These are phyloP conservation scores for Notechis scutatus DNA, from an alignment of 2,113 vertebrate genomes.

Conservation along the genomic window DNA sequence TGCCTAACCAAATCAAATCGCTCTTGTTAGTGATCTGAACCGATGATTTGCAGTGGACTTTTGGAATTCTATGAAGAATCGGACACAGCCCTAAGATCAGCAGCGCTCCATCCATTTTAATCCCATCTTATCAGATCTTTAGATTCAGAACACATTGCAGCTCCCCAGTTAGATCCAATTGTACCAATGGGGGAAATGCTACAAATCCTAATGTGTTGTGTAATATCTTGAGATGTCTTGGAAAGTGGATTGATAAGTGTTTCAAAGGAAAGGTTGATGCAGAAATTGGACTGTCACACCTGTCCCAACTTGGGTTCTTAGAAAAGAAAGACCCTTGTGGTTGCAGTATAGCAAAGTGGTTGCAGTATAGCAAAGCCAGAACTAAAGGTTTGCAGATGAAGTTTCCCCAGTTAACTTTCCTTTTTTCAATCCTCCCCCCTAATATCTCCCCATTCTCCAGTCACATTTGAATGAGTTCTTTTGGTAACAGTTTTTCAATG, in stretches of 20 bases:
- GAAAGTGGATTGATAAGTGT: not conserved
- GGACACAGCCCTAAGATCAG: not conserved
- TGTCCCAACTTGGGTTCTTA: no score
- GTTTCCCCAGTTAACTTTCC: no score
- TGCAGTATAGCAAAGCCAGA: no score
- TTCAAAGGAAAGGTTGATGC: not conserved
- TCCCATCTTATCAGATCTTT: not conserved
- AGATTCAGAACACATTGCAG: not conserved
- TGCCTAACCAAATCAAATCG: no score
- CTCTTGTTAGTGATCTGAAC: not conserved
- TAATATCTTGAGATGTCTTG: not conserved
- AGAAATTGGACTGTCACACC: not conserved
- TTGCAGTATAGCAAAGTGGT: no score
- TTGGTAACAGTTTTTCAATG: no score
- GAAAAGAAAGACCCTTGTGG: no score
- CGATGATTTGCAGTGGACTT: not conserved
- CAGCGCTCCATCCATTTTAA: not conserved
- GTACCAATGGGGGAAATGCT: not conserved
- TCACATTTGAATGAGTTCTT: no score
- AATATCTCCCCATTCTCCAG: no score
- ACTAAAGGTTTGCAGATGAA: no score
- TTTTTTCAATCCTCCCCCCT: no score
- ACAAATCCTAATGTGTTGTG: not conserved
- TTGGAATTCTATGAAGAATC: not conserved
- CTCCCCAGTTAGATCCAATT: not conserved